Conservation (phyloP, 1,140 invertebrate genomes). For the Manduca sexta region DNA sequence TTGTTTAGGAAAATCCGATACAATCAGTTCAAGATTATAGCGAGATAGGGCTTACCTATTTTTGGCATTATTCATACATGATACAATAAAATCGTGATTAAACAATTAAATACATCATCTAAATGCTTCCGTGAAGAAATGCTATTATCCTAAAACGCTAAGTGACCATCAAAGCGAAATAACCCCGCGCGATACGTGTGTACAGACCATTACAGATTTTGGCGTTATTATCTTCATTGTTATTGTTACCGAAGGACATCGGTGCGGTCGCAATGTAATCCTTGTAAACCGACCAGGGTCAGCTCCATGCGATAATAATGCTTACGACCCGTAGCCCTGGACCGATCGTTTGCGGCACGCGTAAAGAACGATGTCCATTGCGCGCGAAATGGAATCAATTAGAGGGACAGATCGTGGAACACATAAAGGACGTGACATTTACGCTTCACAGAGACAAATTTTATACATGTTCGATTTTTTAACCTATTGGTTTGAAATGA, state of each 20-base stretch:
- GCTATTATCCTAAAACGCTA: too few species aligned
- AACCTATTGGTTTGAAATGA: too few species aligned
- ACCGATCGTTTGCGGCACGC: not conserved
- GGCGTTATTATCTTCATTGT: constrained; percentile 11
- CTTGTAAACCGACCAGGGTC: constrained; percentile 7
- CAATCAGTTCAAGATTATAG: too few species aligned
- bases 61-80: too few species aligned
- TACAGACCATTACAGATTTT: not conserved
- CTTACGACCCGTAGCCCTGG: constrained; percentile 15
- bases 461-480: too few species aligned
- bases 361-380: constrained; percentile 6
- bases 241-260: not conserved
- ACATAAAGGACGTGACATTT: too few species aligned
- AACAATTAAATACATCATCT: too few species aligned
- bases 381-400: constrained; percentile 7
- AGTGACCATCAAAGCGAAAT: not conserved
- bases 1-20: too few species aligned
- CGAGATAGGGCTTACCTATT: too few species aligned
- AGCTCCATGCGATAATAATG: constrained; percentile 10
- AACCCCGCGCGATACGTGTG: not conserved
- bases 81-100: too few species aligned
- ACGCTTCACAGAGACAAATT: too few species aligned
- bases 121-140: too few species aligned
- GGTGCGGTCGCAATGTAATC: constrained; percentile 10
- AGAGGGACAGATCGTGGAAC: not conserved